Evolutionary conservation across 2,888 invertebrate species (phyloP).

Genomic region (Drosophila paracracens): DNA sequence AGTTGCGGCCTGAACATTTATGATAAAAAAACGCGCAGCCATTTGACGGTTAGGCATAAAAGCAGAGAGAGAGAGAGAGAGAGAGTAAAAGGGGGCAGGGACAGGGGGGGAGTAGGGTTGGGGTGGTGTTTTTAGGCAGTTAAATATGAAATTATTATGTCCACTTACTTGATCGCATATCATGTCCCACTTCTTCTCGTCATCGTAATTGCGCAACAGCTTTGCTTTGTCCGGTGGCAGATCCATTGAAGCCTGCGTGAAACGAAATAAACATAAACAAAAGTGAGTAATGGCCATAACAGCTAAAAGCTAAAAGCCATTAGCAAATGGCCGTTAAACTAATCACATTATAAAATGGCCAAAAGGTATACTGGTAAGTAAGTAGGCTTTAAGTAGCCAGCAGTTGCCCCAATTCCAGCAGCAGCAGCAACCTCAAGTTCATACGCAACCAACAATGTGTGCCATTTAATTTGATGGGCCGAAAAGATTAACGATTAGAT

Average conservation of each 20-base stretch:
- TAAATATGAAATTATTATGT: constrained; percentile 30
- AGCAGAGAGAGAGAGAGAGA: not conserved
- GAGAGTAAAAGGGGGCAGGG: not conserved
- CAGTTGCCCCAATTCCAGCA: not conserved
- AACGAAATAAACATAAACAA: constrained; percentile 70
- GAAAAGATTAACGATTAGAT: not conserved
- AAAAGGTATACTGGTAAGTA: not conserved
- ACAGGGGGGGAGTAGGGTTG: not conserved
- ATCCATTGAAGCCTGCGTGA: constrained; percentile 97
- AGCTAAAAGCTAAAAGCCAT: constrained; percentile 46
- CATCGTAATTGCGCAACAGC: constrained; percentile 96
- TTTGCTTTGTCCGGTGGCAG: constrained; percentile 99
- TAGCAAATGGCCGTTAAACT: constrained; percentile 28
- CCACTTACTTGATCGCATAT: constrained; percentile 97
- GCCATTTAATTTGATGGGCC: constrained; percentile 1
- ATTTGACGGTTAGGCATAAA: not conserved
- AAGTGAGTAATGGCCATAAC: constrained; percentile 38
- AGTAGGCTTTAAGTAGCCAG: not conserved
- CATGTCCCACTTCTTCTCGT: constrained; percentile 99
- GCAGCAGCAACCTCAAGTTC: not conserved
- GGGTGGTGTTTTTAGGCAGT: constrained; percentile 9
- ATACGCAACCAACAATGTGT: not conserved
- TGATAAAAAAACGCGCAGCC: constrained; percentile 46
- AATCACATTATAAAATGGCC: not conserved
- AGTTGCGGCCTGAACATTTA: constrained; percentile 28